Conservation (phyloP, 2,113 vertebrate species). For the Bos taurus region ARS-UCD2.0 NC_037328.1:20814501-20815000, state of each 20-base stretch:
- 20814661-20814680: neutral
- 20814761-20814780: neutral
- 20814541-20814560: neutral
- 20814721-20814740: neutral
- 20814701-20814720: neutral
- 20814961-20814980: neutral
- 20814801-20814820: neutral
- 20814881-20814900: neutral
- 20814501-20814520: neutral
- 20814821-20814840: neutral
- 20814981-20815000: neutral
- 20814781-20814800: neutral
- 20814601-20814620: neutral
- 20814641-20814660: neutral
- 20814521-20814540: neutral
- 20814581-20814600: neutral
- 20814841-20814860: neutral
- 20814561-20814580: neutral
- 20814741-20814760: neutral
- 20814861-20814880: neutral
- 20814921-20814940: neutral
- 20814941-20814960: neutral
- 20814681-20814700: neutral
- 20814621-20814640: neutral
- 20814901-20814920: neutral